Base-by-base conservation (phyloP, 2,797 vertebrate genomes). In the Cyclura pinguis region DNA sequence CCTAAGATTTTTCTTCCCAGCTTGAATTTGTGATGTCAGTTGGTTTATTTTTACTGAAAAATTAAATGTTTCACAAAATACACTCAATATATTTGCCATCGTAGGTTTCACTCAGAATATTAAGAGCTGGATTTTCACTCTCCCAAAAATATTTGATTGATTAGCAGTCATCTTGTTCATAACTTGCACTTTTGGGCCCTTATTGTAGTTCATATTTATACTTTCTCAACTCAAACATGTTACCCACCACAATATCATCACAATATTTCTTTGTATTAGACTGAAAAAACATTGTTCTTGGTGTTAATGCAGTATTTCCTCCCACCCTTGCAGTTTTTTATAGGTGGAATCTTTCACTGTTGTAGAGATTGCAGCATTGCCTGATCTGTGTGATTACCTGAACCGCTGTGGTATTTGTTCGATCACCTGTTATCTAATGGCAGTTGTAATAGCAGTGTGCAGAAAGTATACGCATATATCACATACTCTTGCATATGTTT, bases 401-500 rank as follows among this genome's bases (percentile, higher is more conserved):
- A 18, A 10, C 14, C 80, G 27, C 35, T 81, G 9, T 38, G 13
- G 38, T 67, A n/a, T 77, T 85, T 78, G 10, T 59, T 38, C 38
- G 10, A 35, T 10, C 16, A 22, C 52, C 35, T 81, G n/a, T 32
- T 55, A 55, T 9, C 7, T 52, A 94, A 82, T 29, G n/a, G 64
- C 69, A 73, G 55, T 93, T 95, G 86, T 87, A 55, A 13, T 42
- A 52, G 4, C 84, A 92, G 74, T n/a, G 77, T 94, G 89, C 59
- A 93, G 72, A 89, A 89, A 85, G 93, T 95, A 52, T 73, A 90
- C 27, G 85, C 0, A 0, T 84, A 92, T 91, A 83, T 93, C 47
- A 7, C 92, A 93, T 93, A 84, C 92, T 90, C 93, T 92, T 90
- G 73, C 91, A 78, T 93, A 88, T 0, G 0, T 86, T 95, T 91